phyloP scores from a whole-genome alignment of 2,888 invertebrate species.

The Mesochorus sp. region DNA sequence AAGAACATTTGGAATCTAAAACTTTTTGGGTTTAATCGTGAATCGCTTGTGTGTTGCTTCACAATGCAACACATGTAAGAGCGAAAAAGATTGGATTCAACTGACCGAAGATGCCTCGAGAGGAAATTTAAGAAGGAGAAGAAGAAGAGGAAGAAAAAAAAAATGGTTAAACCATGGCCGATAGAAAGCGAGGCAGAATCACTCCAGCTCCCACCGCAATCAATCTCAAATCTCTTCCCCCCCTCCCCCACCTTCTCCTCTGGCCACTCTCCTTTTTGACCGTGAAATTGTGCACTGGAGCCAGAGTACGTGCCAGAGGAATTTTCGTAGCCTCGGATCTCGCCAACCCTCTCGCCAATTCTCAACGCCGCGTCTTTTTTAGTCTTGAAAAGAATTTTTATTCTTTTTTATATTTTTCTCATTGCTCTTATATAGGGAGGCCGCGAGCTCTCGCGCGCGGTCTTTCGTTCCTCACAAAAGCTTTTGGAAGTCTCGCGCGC shows the following conservation, averaged over 20 bases:
- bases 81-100: not conserved
- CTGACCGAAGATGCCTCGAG: not conserved
- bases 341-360: conserved; percentile 19
- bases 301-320: conserved; percentile 36
- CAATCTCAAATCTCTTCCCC: conserved; percentile 33
- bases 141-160: too few species aligned
- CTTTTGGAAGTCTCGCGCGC: conserved; percentile 48
- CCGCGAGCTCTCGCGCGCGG: conserved; percentile 5
- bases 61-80: too few species aligned
- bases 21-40: too few species aligned
- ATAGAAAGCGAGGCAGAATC: not conserved
- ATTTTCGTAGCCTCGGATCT: conserved; percentile 22
- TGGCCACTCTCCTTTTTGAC: too few species aligned
- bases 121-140: conserved; percentile 10
- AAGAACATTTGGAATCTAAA: too few species aligned
- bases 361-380: conserved; percentile 24
- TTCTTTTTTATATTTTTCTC: conserved; percentile 12
- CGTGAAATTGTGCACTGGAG: conserved; percentile 53
- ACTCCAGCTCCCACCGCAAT: conserved; percentile 21
- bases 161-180: conserved; percentile 31
- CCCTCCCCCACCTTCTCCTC: too few species aligned
- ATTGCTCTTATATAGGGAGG: not conserved
- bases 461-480: conserved; percentile 35
- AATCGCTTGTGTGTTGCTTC: too few species aligned
- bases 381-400: conserved; percentile 12